A percentile compares a stretch with the other conserved stretches of the same genome.
These are phyloP conservation scores for Vombatus ursinus DNA, from an alignment of 2,113 vertebrate genomes.

Conservation along the genomic window DNA sequence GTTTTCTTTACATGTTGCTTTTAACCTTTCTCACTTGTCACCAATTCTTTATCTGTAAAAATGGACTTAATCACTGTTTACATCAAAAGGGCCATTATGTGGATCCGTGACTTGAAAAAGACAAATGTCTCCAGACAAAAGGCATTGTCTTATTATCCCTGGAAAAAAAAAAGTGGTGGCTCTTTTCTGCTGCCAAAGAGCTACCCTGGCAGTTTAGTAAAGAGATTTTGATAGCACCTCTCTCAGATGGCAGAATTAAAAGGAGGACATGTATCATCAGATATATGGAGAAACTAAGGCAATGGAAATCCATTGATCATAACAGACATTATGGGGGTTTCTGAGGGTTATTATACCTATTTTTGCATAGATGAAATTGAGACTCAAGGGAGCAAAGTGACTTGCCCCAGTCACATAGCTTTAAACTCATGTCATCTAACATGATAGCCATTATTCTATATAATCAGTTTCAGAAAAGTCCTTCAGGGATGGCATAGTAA, in stretches of 20 bases:
- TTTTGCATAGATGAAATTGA: neutral
- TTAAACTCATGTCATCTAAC: neutral
- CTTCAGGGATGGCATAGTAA: neutral
- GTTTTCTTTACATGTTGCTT: neutral
- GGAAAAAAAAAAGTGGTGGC: neutral
- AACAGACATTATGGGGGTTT: neutral
- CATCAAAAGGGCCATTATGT: neutral
- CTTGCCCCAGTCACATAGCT: neutral
- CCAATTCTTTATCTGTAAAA: neutral
- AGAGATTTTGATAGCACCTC: neutral
- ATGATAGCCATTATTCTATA: neutral
- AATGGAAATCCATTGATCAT: neutral
- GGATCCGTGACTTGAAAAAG: neutral
- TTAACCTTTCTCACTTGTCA: neutral
- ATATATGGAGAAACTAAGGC: neutral
- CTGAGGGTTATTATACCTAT: neutral
- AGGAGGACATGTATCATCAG: neutral
- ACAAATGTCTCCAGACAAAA: conserved; percentile 3
- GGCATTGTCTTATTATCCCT: neutral
- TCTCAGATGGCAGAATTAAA: neutral
- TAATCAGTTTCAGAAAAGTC: neutral
- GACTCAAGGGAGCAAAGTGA: neutral
- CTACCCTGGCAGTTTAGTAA: neutral
- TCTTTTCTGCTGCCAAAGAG: neutral
- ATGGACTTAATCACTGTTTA: neutral